Conservation (phyloP, 2,797 vertebrate species). For the Danionella dracula region DNA sequence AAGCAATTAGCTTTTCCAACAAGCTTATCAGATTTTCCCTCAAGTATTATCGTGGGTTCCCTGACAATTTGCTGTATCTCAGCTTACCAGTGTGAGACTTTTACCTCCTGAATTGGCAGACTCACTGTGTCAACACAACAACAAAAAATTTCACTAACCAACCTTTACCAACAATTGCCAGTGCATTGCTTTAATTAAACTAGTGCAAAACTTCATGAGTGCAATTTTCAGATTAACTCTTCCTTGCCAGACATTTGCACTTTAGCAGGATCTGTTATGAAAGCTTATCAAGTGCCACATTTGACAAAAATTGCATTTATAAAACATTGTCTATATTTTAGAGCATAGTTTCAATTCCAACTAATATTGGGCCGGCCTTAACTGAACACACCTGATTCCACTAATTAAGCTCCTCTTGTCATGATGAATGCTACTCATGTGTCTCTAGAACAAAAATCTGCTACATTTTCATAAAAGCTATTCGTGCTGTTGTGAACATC, state of each 20-base stretch:
- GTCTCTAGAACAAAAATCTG: too few relatives aligned
- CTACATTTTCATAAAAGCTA: too few relatives aligned
- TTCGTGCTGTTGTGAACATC: too few relatives aligned
- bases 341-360: too few relatives aligned
- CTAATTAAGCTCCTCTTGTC: too few relatives aligned
- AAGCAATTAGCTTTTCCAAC: constrained; percentile 22
- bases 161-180: constrained; percentile 8
- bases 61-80: not conserved
- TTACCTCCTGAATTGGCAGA: constrained; percentile 4
- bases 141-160: not conserved
- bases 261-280: not conserved
- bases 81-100: constrained; percentile 17
- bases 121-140: constrained; percentile 9
- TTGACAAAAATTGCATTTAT: not conserved
- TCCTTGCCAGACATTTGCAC: not conserved
- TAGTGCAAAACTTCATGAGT: not conserved
- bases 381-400: too few relatives aligned
- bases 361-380: too few relatives aligned
- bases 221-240: constrained; percentile 1
- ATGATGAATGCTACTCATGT: too few relatives aligned
- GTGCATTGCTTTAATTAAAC: constrained; percentile 9
- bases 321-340: too few relatives aligned
- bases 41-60: constrained; percentile 23
- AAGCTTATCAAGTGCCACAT: not conserved
- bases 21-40: constrained; percentile 17